Percentiles rank a stretch among this genome's conserved stretches.
These are phyloP conservation scores for Gryllus bimaculatus DNA, from an alignment of 1,140 invertebrate genomes.

Conservation along the genomic window DNA sequence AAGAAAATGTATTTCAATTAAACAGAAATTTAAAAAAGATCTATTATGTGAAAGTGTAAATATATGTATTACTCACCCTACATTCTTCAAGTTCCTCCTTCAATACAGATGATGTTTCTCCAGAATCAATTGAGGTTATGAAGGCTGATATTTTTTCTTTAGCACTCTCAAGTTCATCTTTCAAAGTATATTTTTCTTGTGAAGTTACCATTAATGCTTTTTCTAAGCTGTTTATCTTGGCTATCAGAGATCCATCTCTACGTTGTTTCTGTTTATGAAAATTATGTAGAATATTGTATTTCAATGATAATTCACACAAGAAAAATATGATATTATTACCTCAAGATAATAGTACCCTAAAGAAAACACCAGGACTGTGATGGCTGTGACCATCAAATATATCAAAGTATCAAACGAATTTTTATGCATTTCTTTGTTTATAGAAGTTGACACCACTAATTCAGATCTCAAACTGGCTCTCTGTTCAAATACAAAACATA, in stretches of 20 bases:
- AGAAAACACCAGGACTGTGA: slow-evolving; percentile 57
- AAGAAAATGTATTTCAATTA: no score
- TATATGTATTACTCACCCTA: background rate
- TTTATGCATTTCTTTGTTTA: slow-evolving; percentile 16
- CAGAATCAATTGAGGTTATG: background rate
- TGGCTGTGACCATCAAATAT: slow-evolving; percentile 45
- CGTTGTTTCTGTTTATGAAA: slow-evolving; percentile 41
- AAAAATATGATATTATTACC: slow-evolving; percentile 26
- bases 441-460: background rate
- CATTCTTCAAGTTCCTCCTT: slow-evolving; percentile 8
- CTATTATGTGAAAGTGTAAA: no score
- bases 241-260: slow-evolving; percentile 47
- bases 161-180: slow-evolving; percentile 21
- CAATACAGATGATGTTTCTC: background rate
- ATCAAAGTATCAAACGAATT: slow-evolving; percentile 19
- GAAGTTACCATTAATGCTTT: slow-evolving; percentile 28
- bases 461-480: background rate
- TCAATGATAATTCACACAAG: background rate
- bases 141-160: background rate
- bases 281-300: slow-evolving; percentile 17
- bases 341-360: slow-evolving; percentile 67
- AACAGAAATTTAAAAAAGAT: no score
- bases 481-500: background rate
- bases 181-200: slow-evolving; percentile 22
- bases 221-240: slow-evolving; percentile 51